Evolutionary conservation across 2,888 invertebrate genomes (phyloP), one percentile per base, ranked within the genome.

Genomic region (Noctua pronuba): DNA sequence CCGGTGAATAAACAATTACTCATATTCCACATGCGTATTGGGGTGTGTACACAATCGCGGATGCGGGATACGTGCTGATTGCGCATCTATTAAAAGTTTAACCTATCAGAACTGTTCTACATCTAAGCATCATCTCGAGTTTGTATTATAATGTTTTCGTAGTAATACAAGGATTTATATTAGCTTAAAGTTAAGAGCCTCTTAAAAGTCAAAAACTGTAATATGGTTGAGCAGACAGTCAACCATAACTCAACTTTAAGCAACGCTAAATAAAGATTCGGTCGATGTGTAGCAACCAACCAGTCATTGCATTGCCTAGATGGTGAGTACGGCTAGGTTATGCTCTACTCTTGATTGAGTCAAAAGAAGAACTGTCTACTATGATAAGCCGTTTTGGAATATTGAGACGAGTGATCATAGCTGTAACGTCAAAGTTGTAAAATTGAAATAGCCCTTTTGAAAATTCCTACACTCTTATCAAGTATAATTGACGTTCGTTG

Each of bases 1-100:
- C 52, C 38, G 58, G 67, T 79, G 73, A 75, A 84, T 84, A 83
- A 83, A 80, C 70, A 80, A 84, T 75, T 65, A 52, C 58, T 55
- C 35, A 13, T 35, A 55, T 65, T 28, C 65, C 35, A 71, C 21
- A 31, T 11, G 31, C 64, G 41, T 49, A 55, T 78, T 18, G 21
- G 16, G 82, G 49, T 35, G 68, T 58, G 41, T 69, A 24, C 55
- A 81, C 58, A 68, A 46, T 49, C 21, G 68, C 16, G 31, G 24
- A 28, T n/a, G 35, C 13, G n/a, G 31, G 21, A 28, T 28, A 13
- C 21, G 24, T 2, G 8, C 5, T 64, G 58, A 81, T 80, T 67
- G 49, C 35, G 49, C 16, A 67, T 46, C n/a, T 35, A 35, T 68
- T 31, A 49, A 64, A n/a, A 46, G 8, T 21, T 21, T 21, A 49